Evolutionary conservation across 2,888 invertebrate genomes (phyloP), one percentile per base, ranked within the genome.

Genomic region (Pemphredon lugubris): DNA sequence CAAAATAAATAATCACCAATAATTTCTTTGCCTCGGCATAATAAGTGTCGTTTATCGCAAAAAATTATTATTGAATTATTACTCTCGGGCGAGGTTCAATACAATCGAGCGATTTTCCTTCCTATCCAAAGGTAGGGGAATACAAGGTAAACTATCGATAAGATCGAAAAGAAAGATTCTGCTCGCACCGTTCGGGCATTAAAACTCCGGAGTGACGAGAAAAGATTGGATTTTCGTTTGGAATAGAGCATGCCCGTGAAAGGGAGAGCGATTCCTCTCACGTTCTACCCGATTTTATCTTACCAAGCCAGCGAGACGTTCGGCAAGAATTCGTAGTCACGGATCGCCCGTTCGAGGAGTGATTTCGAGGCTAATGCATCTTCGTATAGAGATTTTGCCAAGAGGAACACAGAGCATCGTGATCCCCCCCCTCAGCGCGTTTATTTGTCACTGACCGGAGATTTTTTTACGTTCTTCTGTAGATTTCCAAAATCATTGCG

Each of bases 201-300:
- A 70, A 65, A 64, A n/a, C n/a, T 40, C 67, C 67, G 37, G 57
- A 42, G 51, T 72, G 68, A 71, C 67, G 58, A 54, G 67, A 47
- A 68, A 78, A 78, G 68, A 79, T 79, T 68, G 70, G 76, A 74
- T 75, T 79, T 78, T 71, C 73, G 73, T 69, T 73, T 54, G 66
- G 64, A 50, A 66, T 60, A 51, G 39, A 45, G 55, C 39, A 53
- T 42, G 32, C 34, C 26, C 54, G 45, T 60, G 63, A 69, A 55
- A 77, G 74, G 69, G 66, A 66, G 45, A 58, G 71, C 40, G 60
- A 76, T 79, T 79, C 74, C 65, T 65, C 79, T 79, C 79, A 76
- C 76, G 75, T 74, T 39, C 51, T 21, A 42, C 67, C 37, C 57
- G 76, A 79, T 79, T 79, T 76, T 74, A 79, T 79, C 76, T 72